Base-by-base conservation (phyloP, 2,888 invertebrate species). In the Brachyptera putata region DNA sequence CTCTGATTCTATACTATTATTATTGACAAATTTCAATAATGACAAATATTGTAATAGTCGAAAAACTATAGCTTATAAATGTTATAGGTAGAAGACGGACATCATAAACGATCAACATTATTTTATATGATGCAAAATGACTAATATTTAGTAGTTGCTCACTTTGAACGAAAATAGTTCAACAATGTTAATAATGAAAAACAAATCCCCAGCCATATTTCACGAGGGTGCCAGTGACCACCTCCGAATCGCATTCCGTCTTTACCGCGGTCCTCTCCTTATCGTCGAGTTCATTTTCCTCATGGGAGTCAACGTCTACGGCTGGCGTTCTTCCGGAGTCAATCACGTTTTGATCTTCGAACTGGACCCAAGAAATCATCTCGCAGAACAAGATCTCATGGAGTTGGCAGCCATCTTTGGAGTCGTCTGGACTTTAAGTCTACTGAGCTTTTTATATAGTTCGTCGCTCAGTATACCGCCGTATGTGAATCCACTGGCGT, bases 341-440 rank as follows among this genome's bases (percentile, higher is more conserved):
- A 97, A 97, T 77, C 97, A 98, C 73, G 97, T 98, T 0, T 80
- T 98, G 1, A 98, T 98, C 67, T 98, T 98, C 75, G 97, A 97
- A 73, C 78, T 98, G 69, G 96, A 98, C 75, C 97, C 97, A 0
- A 79, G 97, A 60, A 94, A 95, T 75, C 95, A 97, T 75, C 77
- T 93, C 0, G 91, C 91, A 0, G 95, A 96, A 68, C 95, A 96
- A 34, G 92, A 97, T 76, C 79, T 98, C 39, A 93, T 97, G 84
- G 97, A 97, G 75, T 75, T 95, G 69, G 91, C 96, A 0, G 89
- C 94, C 0, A 89, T 95, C 58, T 90, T 97, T 64, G 95, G 95
- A 5, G 95, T 96, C 1, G 84, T 96, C 1, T 98, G 97, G 97
- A 89, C 93, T 0, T 75, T 95, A 2, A 93, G 94, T 72, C 86